A percentile compares a stretch with the other conserved stretches of the same genome.
phyloP scores from a whole-genome alignment of 2,888 invertebrate species.

The Byasa hedistus region DNA sequence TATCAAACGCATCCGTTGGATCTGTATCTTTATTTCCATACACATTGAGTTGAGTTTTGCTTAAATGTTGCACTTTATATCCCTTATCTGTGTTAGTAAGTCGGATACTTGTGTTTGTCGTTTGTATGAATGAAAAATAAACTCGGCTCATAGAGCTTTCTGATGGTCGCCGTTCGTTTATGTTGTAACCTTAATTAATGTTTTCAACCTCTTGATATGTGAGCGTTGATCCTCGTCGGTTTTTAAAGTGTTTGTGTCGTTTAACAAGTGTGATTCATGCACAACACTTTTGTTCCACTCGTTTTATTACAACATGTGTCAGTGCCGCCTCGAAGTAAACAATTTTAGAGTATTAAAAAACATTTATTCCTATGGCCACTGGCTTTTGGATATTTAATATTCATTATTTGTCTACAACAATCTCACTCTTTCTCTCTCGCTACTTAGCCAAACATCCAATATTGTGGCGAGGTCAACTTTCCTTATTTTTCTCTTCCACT shows the following conservation, averaged over 20 bases:
- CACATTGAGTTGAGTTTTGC: slow-evolving; percentile 35
- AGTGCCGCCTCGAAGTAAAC: not conserved
- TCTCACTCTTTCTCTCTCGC: too few relatives aligned
- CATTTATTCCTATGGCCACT: too few relatives aligned
- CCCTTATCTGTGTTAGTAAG: slow-evolving; percentile 73
- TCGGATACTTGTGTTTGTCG: slow-evolving; percentile 73
- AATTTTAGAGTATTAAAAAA: too few relatives aligned
- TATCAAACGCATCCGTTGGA: slow-evolving; percentile 52
- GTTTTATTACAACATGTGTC: slow-evolving; percentile 14
- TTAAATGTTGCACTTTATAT: slow-evolving; percentile 30
- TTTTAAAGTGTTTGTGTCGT: slow-evolving; percentile 44
- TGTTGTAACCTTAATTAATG: slow-evolving; percentile 76
- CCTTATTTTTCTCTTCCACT: too few relatives aligned
- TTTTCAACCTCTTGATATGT: slow-evolving; percentile 57
- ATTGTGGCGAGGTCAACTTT: too few relatives aligned
- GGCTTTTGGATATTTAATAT: too few relatives aligned
- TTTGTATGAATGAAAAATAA: slow-evolving; percentile 77
- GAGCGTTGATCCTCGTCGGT: slow-evolving; percentile 49
- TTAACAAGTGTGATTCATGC: slow-evolving; percentile 55
- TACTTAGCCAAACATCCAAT: too few relatives aligned
- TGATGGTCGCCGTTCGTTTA: slow-evolving; percentile 64
- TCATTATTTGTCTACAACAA: too few relatives aligned
- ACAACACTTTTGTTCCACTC: slow-evolving; percentile 23
- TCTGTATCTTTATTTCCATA: slow-evolving; percentile 38
- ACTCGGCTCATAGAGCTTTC: slow-evolving; percentile 70